These are phyloP conservation scores for Papilio helenus DNA, from an alignment of 1,140 invertebrate species.

Conservation along the genomic window DNA sequence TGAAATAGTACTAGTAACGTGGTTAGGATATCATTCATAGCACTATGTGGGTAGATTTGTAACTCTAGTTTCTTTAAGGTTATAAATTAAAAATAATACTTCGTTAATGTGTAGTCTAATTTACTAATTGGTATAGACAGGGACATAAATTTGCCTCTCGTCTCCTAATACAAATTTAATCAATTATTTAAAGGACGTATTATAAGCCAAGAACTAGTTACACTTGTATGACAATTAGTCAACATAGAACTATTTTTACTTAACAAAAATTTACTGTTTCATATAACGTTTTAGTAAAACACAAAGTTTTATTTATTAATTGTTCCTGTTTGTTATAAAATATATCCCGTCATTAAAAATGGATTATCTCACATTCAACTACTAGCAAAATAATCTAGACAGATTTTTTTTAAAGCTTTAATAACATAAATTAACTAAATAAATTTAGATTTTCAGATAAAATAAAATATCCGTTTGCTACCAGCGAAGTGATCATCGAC, in stretches of 20 bases:
- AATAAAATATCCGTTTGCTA: no score
- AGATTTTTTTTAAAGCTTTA: not conserved
- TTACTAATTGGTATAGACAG: not conserved
- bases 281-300: not conserved
- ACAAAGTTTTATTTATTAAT: not conserved
- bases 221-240: not conserved
- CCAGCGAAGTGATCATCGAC: no score
- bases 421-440: no score
- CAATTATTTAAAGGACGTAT: constrained; percentile 9
- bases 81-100: not conserved
- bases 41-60: not conserved
- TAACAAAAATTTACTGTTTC: not conserved
- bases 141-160: not conserved
- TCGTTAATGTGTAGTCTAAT: not conserved
- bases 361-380: not conserved
- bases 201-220: not conserved
- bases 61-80: not conserved
- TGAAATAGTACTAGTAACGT: not conserved
- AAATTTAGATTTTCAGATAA: no score
- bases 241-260: not conserved
- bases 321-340: not conserved
- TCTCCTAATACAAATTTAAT: not conserved
- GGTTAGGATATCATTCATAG: not conserved
- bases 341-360: not conserved
- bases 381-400: not conserved